Evolutionary conservation across 2,113 vertebrate genomes (phyloP).

Genomic region (Menura novaehollandiae): DNA sequence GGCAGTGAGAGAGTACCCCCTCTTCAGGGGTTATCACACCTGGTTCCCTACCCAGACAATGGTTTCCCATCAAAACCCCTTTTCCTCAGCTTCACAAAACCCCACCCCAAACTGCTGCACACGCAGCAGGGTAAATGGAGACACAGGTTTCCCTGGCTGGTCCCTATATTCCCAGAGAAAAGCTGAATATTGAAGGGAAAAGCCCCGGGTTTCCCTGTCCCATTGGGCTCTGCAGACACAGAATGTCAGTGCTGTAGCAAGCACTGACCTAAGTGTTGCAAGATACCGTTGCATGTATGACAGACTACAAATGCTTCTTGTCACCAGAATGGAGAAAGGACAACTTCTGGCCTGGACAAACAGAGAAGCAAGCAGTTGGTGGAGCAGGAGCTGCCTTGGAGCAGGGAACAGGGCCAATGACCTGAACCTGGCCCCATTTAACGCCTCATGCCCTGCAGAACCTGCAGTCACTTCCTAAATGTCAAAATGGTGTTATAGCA

Average conservation of each 20-base stretch:
- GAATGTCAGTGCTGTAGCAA: neutral
- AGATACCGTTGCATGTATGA: rapidly evolving
- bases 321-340: neutral
- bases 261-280: neutral
- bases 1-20: rapidly evolving
- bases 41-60: neutral
- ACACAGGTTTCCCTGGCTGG: neutral
- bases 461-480: neutral
- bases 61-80: neutral
- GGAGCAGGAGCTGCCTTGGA: neutral
- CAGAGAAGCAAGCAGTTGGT: neutral
- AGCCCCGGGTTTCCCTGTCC: neutral
- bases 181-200: neutral
- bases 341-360: neutral
- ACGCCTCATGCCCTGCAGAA: neutral
- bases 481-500: neutral
- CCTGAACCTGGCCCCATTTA: neutral
- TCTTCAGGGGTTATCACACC: neutral
- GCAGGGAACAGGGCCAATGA: neutral
- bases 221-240: rapidly evolving
- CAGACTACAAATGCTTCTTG: neutral
- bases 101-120: neutral
- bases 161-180: neutral
- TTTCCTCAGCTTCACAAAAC: neutral
- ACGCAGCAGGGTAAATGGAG: neutral